These are phyloP conservation scores for Hyppa rectilinea DNA, from an alignment of 2,888 invertebrate species.

Conservation along the genomic window DNA sequence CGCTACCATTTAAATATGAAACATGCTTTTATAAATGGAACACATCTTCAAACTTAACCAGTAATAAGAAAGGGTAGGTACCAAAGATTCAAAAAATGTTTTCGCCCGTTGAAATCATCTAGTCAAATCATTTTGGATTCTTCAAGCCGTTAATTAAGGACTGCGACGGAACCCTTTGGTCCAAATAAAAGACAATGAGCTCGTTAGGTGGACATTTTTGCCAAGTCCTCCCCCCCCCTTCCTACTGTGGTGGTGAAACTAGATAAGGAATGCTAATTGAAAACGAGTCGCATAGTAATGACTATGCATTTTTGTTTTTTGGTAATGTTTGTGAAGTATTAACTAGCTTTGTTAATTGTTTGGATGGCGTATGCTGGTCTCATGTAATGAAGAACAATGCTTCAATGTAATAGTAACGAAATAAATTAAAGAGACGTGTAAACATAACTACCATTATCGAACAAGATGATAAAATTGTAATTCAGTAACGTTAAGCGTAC, in stretches of 20 bases:
- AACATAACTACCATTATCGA: not conserved
- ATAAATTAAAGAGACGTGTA: not conserved
- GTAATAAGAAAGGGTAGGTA: not conserved
- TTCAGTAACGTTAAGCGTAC: not conserved
- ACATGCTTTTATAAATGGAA: conserved; percentile 11
- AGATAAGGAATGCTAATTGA: conserved; percentile 82
- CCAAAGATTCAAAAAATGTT: not conserved
- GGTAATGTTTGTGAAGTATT: conserved; percentile 34
- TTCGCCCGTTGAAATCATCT: conserved; percentile 9
- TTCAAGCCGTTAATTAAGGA: conserved; percentile 53
- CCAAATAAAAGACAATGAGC: conserved; percentile 87
- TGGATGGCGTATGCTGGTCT: not conserved
- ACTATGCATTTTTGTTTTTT: conserved; percentile 62
- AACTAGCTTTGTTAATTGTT: conserved; percentile 26
- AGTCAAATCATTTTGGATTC: conserved; percentile 38
- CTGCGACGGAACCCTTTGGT: conserved; percentile 76
- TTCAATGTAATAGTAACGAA: not conserved
- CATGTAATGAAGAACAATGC: not conserved
- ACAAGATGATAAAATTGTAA: not conserved
- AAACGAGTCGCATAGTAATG: conserved; percentile 73
- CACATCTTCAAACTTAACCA: conserved; percentile 9
- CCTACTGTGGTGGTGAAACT: conserved; percentile 67
- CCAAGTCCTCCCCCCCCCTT: conserved; percentile 69
- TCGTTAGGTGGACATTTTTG: conserved; percentile 81
- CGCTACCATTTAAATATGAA: conserved; percentile 26